Evolutionary conservation across 2,113 vertebrate species (phyloP), one percentile per base, ranked within the genome.

Genomic region (Ceyx cyanopectus): DNA sequence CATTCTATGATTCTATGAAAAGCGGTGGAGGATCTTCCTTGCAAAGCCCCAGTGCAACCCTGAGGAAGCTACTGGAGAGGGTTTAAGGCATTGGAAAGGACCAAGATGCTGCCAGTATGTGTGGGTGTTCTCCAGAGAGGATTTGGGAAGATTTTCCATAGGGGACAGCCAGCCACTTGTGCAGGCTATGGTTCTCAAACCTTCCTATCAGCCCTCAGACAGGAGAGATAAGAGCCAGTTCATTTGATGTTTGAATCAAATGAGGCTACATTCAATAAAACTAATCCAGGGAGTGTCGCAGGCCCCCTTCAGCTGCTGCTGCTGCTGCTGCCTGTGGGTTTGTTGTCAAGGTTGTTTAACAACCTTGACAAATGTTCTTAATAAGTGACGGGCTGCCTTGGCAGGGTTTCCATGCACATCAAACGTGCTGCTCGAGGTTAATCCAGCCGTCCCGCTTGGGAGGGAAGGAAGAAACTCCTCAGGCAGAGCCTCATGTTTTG

Each of bases 281-380:
- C 74, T 68, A 81, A 95, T 79, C 54, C 62, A 87, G 50, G 81
- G 54, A 93, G 66, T 14, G 1, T 93, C 0, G 0, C 79, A 57
- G 56, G 63, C 68, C 82, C 87, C 87, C 76, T 94, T 92, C 88
- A 81, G 66, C 93, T 92, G 76, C 79, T 83, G 50, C 79, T 83
- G 50, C 77, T 57, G 60, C 87, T 9, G 90, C 87, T 13, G 90
- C 94, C 93, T 73, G 45, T 96, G 93, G 93, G 80, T 93, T 94
- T 96, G 77, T 96, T 95, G 95, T 96, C 89, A 96, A 94, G 92
- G 92, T 92, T 96, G 92, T 96, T 96, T 1, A 96, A 93, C 92
- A 95, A 91, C 95, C 95, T 96, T 95, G 96, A 95, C 92, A 95
- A 96, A 96, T 93, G 91, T 80, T 96, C 84, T 91, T 95, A 96